These are phyloP conservation scores for Eubasilissa regina DNA, from an alignment of 1,140 invertebrate species.

Conservation along the genomic window DNA sequence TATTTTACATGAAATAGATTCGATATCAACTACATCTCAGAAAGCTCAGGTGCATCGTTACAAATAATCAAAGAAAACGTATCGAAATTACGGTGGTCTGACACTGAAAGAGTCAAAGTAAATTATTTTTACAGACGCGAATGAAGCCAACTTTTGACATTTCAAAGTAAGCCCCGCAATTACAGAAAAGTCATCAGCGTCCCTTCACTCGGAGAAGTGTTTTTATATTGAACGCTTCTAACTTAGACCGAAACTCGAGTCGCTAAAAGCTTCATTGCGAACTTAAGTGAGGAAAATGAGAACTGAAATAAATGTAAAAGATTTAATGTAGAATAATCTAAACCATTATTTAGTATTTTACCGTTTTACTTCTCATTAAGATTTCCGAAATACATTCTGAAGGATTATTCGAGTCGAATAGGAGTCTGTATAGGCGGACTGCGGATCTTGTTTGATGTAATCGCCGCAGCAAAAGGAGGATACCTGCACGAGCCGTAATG, in stretches of 20 bases:
- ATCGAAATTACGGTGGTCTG: too few species aligned
- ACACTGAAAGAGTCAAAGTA: too few species aligned
- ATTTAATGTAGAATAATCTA: not conserved
- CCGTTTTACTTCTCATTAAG: not conserved
- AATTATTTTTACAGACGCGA: too few species aligned
- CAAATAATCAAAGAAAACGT: too few species aligned
- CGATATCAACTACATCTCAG: too few species aligned
- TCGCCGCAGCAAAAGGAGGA: not conserved
- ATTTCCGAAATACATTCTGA: conserved; percentile 5
- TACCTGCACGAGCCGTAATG: conserved; percentile 2
- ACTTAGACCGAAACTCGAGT: not conserved
- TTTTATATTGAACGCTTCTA: conserved; percentile 9
- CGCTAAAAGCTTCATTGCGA: not conserved
- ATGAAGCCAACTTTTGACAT: too few species aligned
- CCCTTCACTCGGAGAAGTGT: not conserved
- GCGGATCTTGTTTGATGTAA: conserved; percentile 12
- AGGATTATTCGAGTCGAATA: conserved; percentile 19
- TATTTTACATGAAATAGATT: too few species aligned
- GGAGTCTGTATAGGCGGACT: not conserved
- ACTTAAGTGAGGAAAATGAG: not conserved
- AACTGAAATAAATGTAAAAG: not conserved
- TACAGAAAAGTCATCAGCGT: not conserved
- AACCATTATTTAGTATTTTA: not conserved
- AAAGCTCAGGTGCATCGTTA: too few species aligned
- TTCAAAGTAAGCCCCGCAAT: too few species aligned